These are phyloP conservation scores for Eurytemora carolleeae DNA, from an alignment of 1,140 invertebrate species.

Conservation along the genomic window DNA sequence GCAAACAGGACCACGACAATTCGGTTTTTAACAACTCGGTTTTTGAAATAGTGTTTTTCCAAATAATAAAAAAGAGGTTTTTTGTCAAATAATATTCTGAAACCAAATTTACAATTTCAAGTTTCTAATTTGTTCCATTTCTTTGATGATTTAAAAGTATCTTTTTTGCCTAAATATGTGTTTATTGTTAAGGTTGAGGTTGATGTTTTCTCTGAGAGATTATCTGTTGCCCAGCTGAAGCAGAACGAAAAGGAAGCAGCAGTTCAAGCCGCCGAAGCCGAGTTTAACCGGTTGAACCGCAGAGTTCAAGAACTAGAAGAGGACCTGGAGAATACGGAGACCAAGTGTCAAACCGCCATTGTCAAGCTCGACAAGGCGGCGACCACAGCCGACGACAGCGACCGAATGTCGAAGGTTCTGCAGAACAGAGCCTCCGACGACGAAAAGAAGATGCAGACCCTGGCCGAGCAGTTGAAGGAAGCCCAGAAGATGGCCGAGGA, in stretches of 20 bases:
- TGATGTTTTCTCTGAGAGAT: neutral
- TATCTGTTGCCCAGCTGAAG: neutral
- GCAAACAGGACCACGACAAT: no score
- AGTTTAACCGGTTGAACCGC: neutral
- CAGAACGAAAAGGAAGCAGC: neutral
- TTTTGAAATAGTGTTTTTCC: no score
- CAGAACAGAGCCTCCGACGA: slow-evolving; percentile 95
- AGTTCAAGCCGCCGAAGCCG: neutral
- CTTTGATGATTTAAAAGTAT: neutral
- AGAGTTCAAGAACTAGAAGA: neutral
- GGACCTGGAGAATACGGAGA: neutral
- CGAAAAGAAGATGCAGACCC: slow-evolving; percentile 74
- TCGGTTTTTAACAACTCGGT: no score
- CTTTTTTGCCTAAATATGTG: neutral
- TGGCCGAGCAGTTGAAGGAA: slow-evolving; percentile 81
- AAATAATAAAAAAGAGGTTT: no score
- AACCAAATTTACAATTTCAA: no score
- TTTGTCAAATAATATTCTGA: no score
- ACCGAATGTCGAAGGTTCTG: slow-evolving; percentile 84
- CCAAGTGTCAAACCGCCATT: neutral
- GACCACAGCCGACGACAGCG: neutral
- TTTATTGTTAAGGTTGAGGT: neutral
- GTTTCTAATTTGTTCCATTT: no score
- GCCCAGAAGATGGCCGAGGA: slow-evolving; percentile 92
- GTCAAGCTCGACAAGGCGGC: neutral